A percentile compares a stretch with the other conserved stretches of the same genome.
Conservation (phyloP, 2,113 vertebrate genomes). For the Meleagris gallopavo region DNA sequence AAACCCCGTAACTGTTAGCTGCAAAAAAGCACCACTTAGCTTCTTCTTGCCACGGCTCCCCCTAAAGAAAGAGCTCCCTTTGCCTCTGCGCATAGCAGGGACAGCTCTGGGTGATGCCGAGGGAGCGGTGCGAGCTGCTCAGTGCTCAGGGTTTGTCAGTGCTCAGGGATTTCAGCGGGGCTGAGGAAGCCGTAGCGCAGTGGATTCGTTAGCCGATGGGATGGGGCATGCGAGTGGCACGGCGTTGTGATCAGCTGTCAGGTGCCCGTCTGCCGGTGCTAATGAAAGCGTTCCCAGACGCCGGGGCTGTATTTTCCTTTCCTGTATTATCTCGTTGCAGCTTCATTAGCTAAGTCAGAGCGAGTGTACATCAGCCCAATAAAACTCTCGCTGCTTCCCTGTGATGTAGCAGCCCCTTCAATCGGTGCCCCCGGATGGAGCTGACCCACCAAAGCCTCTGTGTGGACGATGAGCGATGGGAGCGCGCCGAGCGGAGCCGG, state of each 20-base stretch:
- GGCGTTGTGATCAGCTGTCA: constrained; percentile 27
- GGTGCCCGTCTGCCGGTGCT: constrained; percentile 54
- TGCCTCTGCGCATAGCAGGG: no score
- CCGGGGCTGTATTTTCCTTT: constrained; percentile 43
- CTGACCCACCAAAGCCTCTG: constrained; percentile 21
- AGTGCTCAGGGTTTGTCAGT: background rate
- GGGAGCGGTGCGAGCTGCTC: fast-evolving
- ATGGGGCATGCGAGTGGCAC: background rate
- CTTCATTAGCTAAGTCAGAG: constrained; percentile 67
- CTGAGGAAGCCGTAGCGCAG: background rate
- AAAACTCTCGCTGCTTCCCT: constrained; percentile 55
- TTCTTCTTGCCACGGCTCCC: background rate
- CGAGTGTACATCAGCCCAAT: constrained; percentile 58
- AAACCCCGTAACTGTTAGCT: background rate
- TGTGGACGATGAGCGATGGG: constrained; percentile 37
- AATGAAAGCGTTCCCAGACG: constrained; percentile 17
- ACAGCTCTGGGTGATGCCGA: background rate
- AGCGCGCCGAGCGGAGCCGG: background rate
- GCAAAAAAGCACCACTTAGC: background rate
- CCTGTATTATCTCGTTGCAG: constrained; percentile 69
- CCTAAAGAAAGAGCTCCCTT: background rate
- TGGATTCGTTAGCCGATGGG: background rate
- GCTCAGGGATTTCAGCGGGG: background rate
- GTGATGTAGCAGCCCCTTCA: constrained; percentile 48
- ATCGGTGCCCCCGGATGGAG: constrained; percentile 50